phyloP scores from a whole-genome alignment of 2,888 invertebrate species.

The Drosophila aldrichi region DNA sequence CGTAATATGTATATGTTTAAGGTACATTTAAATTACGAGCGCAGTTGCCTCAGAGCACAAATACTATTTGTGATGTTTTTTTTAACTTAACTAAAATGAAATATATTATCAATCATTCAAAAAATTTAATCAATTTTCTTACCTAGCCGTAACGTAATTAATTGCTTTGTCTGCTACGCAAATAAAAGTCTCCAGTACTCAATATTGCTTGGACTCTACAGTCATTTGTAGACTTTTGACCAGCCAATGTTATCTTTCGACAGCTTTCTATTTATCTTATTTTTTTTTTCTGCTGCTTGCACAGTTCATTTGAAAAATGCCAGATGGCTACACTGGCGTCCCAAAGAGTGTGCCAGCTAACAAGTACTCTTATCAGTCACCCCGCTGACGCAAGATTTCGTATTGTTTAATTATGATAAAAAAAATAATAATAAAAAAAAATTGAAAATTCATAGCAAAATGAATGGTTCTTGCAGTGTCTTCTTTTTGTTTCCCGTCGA shows the following conservation, averaged over 20 bases:
- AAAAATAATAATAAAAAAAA: constrained; percentile 45
- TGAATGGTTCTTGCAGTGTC: constrained; percentile 4
- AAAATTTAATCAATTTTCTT: no score
- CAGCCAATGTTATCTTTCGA: neutral
- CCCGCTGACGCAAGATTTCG: constrained; percentile 62
- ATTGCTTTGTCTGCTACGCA: neutral
- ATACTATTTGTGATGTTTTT: no score
- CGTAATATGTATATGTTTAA: neutral
- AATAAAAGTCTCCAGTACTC: neutral
- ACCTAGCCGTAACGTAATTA: no score
- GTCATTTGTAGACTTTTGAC: neutral
- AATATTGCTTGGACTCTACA: neutral
- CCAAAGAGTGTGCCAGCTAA: constrained; percentile 1
- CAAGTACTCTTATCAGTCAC: constrained; percentile 46
- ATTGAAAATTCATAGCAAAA: constrained; percentile 47
- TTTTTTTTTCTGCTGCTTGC: neutral
- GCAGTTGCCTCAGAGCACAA: no score
- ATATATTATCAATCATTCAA: no score
- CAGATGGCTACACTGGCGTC: constrained; percentile 14
- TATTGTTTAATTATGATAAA: constrained; percentile 72
- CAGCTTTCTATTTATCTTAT: neutral
- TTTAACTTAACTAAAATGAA: neutral
- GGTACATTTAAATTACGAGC: neutral
- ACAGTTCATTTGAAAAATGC: neutral
- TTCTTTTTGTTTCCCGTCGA: constrained; percentile 34